phyloP scores from a whole-genome alignment of 2,113 vertebrate genomes.

The Eira barbara region DNA sequence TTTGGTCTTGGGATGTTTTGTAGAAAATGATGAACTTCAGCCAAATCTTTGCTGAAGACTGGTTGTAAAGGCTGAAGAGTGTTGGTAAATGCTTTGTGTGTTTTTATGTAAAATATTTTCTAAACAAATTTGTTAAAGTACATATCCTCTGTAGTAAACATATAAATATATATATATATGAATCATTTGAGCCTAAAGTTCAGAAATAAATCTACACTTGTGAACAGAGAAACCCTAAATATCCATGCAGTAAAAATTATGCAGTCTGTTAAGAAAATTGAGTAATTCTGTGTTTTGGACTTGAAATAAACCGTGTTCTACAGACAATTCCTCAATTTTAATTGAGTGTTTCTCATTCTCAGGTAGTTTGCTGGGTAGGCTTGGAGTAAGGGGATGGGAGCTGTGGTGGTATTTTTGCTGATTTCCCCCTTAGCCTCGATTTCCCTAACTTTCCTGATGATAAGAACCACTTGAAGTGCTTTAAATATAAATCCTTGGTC shows the following conservation, averaged over 20 bases:
- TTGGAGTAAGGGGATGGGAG: not conserved
- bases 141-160: constrained; percentile 48
- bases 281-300: constrained; percentile 64
- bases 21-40: constrained; percentile 45
- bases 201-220: constrained; percentile 45
- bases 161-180: not conserved
- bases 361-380: not conserved
- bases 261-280: constrained; percentile 65
- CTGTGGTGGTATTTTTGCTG: not conserved
- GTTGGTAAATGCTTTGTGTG: constrained; percentile 46
- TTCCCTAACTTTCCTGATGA: not conserved
- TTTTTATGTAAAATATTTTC: constrained; percentile 66
- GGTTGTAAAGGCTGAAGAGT: constrained; percentile 10
- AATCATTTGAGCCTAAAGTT: constrained; percentile 55
- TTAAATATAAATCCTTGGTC: not conserved
- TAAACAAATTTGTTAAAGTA: constrained; percentile 52
- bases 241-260: constrained; percentile 63
- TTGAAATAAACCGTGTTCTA: constrained; percentile 73
- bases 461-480: not conserved
- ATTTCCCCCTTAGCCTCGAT: not conserved
- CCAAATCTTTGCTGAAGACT: constrained; percentile 80
- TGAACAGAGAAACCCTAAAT: constrained; percentile 56
- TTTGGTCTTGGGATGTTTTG: not conserved
- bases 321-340: constrained; percentile 47
- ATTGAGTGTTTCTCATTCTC: constrained; percentile 38